Conservation (phyloP, 2,888 invertebrate genomes). For the Caenorhabditis drosophilae region DNA sequence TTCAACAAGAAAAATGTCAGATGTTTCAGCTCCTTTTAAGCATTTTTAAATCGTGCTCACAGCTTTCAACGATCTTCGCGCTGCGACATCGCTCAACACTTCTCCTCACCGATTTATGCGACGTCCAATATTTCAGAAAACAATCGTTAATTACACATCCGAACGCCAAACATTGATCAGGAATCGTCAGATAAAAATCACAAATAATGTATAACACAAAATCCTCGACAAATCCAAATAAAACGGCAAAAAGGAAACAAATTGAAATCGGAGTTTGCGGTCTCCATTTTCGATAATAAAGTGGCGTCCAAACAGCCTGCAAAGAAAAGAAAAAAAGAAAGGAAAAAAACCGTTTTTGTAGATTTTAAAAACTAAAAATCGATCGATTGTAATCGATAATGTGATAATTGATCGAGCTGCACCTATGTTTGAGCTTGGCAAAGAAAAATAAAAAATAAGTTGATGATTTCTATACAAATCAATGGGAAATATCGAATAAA, state of each 20-base stretch:
- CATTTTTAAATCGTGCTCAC: too few relatives aligned
- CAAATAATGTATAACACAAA: conserved; percentile 16
- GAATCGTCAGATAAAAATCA: conserved; percentile 12
- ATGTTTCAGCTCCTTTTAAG: too few relatives aligned
- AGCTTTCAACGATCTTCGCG: neutral
- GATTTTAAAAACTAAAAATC: neutral
- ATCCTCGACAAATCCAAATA: conserved; percentile 15
- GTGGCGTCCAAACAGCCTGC: conserved; percentile 19
- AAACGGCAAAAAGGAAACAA: conserved; percentile 2
- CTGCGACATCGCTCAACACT: too few relatives aligned
- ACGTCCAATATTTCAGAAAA: conserved; percentile 21
- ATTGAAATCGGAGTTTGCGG: neutral
- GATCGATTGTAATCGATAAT: neutral
- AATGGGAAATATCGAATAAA: neutral
- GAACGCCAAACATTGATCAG: conserved; percentile 11
- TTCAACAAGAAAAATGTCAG: too few relatives aligned
- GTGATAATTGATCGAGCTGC: conserved; percentile 7
- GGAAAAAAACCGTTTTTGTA: neutral
- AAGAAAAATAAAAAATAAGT: conserved; percentile 8
- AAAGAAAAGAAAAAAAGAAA: neutral
- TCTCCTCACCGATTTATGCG: conserved; percentile 25
- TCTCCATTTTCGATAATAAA: conserved; percentile 14
- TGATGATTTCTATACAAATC: neutral
- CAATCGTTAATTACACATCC: conserved; percentile 24
- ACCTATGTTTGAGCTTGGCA: conserved; percentile 21